A percentile compares a stretch with the other conserved stretches of the same genome.
Evolutionary conservation across 2,113 vertebrate genomes (phyloP).

Genomic region (Rhinopomastus cyanomelas): DNA sequence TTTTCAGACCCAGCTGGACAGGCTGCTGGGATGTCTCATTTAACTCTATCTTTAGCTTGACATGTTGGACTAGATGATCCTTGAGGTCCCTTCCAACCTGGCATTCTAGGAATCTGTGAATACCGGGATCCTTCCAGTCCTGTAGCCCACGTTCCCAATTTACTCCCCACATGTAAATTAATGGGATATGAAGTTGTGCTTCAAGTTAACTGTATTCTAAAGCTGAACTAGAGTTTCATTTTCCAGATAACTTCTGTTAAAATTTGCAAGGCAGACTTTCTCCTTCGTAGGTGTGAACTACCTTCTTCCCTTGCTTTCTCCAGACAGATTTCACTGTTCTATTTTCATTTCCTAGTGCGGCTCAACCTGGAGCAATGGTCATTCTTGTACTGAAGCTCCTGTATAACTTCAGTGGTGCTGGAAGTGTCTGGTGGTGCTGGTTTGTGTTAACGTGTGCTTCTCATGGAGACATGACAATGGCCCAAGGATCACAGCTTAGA

Average conservation of each 20-base stretch:
- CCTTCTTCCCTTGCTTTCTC: neutral
- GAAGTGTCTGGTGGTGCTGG: slow-evolving; percentile 13
- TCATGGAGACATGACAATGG: neutral
- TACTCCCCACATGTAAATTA: neutral
- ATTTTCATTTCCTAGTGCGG: slow-evolving; percentile 50
- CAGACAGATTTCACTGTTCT: neutral
- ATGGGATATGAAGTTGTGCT: neutral
- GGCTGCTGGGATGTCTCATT: no score
- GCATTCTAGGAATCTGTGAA: neutral
- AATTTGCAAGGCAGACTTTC: slow-evolving; percentile 22
- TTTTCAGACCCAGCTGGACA: no score
- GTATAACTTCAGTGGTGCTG: neutral
- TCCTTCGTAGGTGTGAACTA: neutral
- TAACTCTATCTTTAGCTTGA: no score
- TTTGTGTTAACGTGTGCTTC: neutral
- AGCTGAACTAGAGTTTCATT: neutral
- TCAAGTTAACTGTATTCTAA: neutral
- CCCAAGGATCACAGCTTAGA: neutral
- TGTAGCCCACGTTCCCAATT: neutral
- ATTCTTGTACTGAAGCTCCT: slow-evolving; percentile 14
- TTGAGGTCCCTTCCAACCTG: no score
- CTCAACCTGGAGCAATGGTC: slow-evolving; percentile 30
- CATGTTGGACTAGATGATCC: no score
- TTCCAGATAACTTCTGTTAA: neutral
- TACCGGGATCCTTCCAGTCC: neutral